These are phyloP conservation scores for Leptosomus discolor DNA, from an alignment of 2,113 vertebrate species.

Conservation along the genomic window DNA sequence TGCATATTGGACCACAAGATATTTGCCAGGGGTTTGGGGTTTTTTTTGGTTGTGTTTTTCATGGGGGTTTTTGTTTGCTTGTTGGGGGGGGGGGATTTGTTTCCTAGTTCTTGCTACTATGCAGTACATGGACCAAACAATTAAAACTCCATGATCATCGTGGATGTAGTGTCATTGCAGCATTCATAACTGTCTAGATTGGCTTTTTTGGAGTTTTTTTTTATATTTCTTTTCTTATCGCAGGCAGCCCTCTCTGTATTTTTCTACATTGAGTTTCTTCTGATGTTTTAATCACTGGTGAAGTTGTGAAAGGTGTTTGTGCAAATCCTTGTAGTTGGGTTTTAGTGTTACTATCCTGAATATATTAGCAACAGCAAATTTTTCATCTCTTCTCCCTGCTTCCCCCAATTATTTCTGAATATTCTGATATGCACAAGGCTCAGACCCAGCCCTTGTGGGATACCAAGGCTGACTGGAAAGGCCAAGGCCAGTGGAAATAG, in stretches of 20 bases:
- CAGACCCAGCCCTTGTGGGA: not conserved
- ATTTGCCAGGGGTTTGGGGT: not conserved
- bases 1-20: not conserved
- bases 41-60: not conserved
- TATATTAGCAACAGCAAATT: not conserved
- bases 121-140: not conserved
- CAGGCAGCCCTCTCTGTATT: not conserved
- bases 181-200: not conserved
- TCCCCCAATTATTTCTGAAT: not conserved
- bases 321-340: not conserved
- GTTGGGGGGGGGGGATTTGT: too few species aligned
- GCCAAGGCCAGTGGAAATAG: not conserved
- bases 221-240: not conserved
- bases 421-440: not conserved
- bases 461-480: not conserved
- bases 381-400: not conserved
- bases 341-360: not conserved
- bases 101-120: not conserved
- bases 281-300: not conserved
- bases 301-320: not conserved
- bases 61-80: not conserved
- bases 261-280: not conserved
- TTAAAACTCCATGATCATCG: not conserved
- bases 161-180: not conserved
- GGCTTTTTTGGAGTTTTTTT: rapidly evolving